A percentile compares a stretch with the other conserved stretches of the same genome.
Conservation (phyloP, 2,888 invertebrate genomes). For the Hartigia nigra region DNA sequence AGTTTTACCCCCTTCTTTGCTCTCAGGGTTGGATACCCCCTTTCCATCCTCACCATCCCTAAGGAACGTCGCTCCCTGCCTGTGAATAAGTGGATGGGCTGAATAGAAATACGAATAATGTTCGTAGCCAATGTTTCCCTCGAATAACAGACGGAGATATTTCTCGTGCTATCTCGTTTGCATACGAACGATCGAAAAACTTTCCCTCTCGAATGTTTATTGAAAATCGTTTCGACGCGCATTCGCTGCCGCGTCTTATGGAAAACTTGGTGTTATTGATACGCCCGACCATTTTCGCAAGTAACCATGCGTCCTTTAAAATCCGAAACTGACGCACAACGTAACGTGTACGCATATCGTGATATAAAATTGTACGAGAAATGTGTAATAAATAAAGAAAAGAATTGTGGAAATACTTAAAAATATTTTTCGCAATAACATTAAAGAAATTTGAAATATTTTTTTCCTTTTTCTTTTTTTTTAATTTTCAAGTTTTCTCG, state of each 20-base stretch:
- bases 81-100: neutral
- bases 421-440: no score
- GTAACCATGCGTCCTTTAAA: neutral
- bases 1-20: neutral
- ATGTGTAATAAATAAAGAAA: neutral
- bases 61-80: neutral
- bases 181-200: constrained; percentile 24
- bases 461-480: no score
- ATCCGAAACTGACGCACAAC: neutral
- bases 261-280: constrained; percentile 30
- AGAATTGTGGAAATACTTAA: neutral
- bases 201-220: constrained; percentile 32
- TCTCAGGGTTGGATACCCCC: neutral
- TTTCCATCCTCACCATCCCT: neutral
- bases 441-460: neutral
- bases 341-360: neutral
- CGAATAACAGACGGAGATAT: neutral
- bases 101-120: constrained; percentile 3
- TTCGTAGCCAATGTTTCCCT: constrained; percentile 3
- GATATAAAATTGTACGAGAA: neutral
- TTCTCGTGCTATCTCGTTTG: constrained; percentile 6
- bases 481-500: neutral
- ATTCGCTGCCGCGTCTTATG: constrained; percentile 16
- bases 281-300: neutral
- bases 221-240: constrained; percentile 29